Evolutionary conservation across 1,140 invertebrate genomes (phyloP).

Genomic region (Limonius californicus): DNA sequence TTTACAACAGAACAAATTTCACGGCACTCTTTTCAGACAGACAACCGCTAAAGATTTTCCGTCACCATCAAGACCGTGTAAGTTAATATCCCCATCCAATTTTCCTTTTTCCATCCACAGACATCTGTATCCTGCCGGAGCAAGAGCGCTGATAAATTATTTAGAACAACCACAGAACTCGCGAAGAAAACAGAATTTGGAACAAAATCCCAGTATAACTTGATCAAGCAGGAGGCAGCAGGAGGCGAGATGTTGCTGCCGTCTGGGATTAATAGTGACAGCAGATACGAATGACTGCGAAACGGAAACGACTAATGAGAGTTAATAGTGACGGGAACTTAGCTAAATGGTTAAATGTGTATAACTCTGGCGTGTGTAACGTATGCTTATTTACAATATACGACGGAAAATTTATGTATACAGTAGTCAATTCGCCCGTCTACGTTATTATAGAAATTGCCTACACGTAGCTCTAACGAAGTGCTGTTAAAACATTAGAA

Average conservation of each 20-base stretch:
- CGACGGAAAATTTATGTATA: too few relatives aligned
- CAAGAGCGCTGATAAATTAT: not conserved
- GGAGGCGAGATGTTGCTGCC: slow-evolving; percentile 1
- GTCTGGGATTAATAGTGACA: not conserved
- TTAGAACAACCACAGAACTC: not conserved
- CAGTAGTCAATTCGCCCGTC: too few relatives aligned
- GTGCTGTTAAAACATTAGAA: too few relatives aligned
- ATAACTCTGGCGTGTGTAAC: not conserved
- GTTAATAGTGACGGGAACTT: not conserved
- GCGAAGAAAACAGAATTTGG: not conserved
- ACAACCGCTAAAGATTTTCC: not conserved
- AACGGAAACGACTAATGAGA: not conserved
- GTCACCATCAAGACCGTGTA: not conserved
- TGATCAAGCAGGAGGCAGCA: not conserved
- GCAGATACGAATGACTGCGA: not conserved
- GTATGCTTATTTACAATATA: too few relatives aligned
- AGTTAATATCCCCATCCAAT: not conserved
- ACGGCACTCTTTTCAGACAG: not conserved
- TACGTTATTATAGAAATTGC: too few relatives aligned
- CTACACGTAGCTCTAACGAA: too few relatives aligned
- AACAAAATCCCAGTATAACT: not conserved
- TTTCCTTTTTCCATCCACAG: not conserved
- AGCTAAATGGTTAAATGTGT: not conserved
- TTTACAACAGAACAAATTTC: not conserved
- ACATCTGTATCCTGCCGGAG: not conserved